Percentiles rank a stretch among this genome's conserved stretches.
Evolutionary conservation across 2,888 invertebrate genomes (phyloP).

Genomic region (Phragmatobia fuliginosa): DNA sequence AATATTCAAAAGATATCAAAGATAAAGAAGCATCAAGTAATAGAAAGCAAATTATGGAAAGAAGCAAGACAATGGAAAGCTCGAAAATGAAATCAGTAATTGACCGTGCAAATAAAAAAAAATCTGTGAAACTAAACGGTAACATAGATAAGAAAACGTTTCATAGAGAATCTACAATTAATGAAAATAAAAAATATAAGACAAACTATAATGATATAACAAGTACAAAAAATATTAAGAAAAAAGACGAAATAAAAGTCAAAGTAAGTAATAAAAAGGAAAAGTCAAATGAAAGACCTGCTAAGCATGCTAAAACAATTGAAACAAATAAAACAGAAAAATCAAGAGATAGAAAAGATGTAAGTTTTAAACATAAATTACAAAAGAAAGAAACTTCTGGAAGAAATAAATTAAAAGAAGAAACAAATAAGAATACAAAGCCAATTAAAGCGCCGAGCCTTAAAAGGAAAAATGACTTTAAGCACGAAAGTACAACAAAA

Average conservation of each 20-base stretch:
- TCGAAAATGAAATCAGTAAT: constrained; percentile 1
- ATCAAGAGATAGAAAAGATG: not conserved
- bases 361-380: not conserved
- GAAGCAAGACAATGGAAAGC: not conserved
- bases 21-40: not conserved
- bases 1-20: not conserved
- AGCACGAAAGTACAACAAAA: not conserved
- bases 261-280: constrained; percentile 5
- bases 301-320: not conserved
- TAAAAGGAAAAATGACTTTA: constrained; percentile 5
- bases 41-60: not conserved
- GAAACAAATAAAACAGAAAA: not conserved
- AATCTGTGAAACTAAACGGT: not conserved
- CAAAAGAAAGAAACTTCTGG: not conserved
- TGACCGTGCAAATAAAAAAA: not conserved
- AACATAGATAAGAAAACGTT: not conserved
- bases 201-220: not conserved
- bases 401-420: not conserved
- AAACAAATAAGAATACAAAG: not conserved
- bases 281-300: not conserved
- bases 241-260: constrained; percentile 6
- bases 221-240: not conserved
- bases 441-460: not conserved
- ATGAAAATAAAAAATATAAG: not conserved
- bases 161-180: not conserved